Conservation (phyloP, 2,113 vertebrate genomes). For the Phyllostomus hastatus region DNA sequence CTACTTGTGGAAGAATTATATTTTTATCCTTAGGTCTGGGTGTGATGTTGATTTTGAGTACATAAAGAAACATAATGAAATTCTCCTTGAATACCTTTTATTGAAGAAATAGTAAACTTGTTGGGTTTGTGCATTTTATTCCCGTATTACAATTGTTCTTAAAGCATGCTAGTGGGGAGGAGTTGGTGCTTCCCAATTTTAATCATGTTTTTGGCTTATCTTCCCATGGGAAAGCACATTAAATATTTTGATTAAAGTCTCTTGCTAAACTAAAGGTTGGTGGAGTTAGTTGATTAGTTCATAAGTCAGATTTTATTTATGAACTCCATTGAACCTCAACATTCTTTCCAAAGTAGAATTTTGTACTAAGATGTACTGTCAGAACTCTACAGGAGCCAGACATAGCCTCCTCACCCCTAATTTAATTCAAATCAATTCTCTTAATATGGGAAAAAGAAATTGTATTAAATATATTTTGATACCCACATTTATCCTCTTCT, state of each 20-base stretch:
- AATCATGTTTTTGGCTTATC: background rate
- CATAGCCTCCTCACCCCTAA: background rate
- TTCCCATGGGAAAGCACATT: background rate
- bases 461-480: background rate
- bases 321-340: background rate
- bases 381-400: background rate
- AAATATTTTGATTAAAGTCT: background rate
- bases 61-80: background rate
- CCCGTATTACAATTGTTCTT: background rate
- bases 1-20: background rate
- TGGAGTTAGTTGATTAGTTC: background rate
- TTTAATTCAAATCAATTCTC: background rate
- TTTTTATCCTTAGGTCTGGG: slow-evolving; percentile 17
- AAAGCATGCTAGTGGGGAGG: background rate
- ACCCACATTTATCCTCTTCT: background rate
- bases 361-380: background rate
- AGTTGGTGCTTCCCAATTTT: background rate
- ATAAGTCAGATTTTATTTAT: background rate
- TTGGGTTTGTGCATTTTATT: background rate
- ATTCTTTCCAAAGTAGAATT: background rate
- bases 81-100: background rate
- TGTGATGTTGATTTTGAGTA: background rate
- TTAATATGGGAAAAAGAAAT: background rate
- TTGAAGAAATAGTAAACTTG: background rate
- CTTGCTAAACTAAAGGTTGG: background rate